phyloP scores from a whole-genome alignment of 2,888 invertebrate species.

The Dicranocentrus wangi region DNA sequence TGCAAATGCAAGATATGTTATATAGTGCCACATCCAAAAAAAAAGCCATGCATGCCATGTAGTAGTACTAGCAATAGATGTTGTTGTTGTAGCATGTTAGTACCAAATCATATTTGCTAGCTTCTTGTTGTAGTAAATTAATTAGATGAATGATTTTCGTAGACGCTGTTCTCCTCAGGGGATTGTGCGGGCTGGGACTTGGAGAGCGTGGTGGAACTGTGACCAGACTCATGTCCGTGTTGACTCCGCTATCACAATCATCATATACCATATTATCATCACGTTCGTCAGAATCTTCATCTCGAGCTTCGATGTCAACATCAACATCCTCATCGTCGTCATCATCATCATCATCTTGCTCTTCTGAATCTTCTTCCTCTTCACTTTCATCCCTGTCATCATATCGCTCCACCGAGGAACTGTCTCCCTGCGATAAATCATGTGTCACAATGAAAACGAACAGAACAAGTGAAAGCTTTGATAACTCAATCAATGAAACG shows the following conservation, averaged over 20 bases:
- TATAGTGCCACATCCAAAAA: not conserved
- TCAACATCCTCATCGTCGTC: constrained; percentile 42
- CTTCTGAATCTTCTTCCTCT: constrained; percentile 33
- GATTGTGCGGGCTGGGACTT: constrained; percentile 58
- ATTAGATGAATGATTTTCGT: constrained; percentile 72
- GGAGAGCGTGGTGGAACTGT: constrained; percentile 69
- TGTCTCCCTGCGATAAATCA: constrained; percentile 48
- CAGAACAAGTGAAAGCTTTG: not conserved
- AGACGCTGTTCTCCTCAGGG: constrained; percentile 69
- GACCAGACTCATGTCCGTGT: constrained; percentile 71
- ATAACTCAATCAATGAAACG: not conserved
- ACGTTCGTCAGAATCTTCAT: constrained; percentile 59
- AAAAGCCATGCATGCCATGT: not conserved
- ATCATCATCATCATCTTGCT: constrained; percentile 28
- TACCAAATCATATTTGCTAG: constrained; percentile 72
- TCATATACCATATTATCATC: constrained; percentile 66
- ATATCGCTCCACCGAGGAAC: constrained; percentile 47
- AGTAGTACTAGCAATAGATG: not conserved
- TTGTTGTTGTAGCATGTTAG: constrained; percentile 42
- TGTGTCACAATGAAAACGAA: constrained; percentile 13
- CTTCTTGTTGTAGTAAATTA: constrained; percentile 71
- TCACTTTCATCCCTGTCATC: constrained; percentile 55
- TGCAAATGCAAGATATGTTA: too few relatives aligned
- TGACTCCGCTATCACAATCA: constrained; percentile 70
- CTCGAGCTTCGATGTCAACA: constrained; percentile 52